Percentiles rank a stretch among this genome's conserved stretches.
Conservation (phyloP, 1,140 invertebrate genomes). For the Leptinotarsa lineolata region DNA sequence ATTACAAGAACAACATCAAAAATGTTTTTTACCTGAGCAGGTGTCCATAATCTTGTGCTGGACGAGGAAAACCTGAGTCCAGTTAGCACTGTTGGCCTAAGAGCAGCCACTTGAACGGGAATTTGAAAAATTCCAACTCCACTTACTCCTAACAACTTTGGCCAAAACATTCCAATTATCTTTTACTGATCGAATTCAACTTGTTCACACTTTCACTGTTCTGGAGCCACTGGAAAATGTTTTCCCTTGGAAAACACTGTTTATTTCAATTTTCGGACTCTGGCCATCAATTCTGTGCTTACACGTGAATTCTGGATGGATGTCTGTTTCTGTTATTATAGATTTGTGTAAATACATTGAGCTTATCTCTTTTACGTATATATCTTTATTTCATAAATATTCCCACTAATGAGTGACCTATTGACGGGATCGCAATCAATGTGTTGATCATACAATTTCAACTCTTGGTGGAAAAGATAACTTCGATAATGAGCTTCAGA, state of each 20-base stretch:
- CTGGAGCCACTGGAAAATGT: neutral
- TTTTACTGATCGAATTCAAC: neutral
- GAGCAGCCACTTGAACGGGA: slow-evolving; percentile 4
- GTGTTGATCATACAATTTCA: neutral
- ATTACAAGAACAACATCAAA: neutral
- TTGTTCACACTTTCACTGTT: slow-evolving; percentile 1
- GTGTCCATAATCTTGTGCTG: neutral
- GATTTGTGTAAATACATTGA: neutral
- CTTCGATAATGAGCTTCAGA: too few relatives aligned
- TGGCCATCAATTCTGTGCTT: slow-evolving; percentile 9
- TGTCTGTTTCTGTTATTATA: slow-evolving; percentile 2
- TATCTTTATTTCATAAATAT: slow-evolving; percentile 4
- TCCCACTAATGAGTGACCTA: neutral
- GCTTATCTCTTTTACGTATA: slow-evolving; percentile 22
- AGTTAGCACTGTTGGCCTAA: slow-evolving; percentile 5
- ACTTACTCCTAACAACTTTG: neutral
- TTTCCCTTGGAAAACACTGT: slow-evolving; percentile 10
- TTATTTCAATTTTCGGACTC: slow-evolving; percentile 16
- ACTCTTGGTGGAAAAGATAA: too few relatives aligned
- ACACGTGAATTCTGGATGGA: neutral
- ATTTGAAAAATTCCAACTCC: slow-evolving; percentile 8
- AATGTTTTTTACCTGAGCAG: slow-evolving; percentile 4
- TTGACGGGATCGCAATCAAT: neutral
- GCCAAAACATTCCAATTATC: neutral
- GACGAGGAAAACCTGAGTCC: neutral